Evolutionary conservation across 2,797 vertebrate genomes (phyloP).

Genomic region (Lithobates sylvaticus): DNA sequence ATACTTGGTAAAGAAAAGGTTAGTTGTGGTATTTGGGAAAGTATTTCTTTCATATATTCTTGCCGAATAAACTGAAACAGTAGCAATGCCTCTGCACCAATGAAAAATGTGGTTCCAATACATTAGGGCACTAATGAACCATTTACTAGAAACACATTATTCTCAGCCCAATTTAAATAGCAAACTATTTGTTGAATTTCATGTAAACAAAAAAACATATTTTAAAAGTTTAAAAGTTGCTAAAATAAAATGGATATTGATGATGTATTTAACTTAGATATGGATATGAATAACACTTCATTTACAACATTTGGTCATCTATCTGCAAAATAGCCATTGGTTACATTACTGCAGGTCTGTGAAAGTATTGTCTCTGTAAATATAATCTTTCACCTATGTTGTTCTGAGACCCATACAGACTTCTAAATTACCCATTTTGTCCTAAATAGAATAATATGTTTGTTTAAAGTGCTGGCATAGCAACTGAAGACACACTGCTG

Average conservation of each 20-base stretch:
- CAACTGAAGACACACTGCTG: no score
- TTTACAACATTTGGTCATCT: no score
- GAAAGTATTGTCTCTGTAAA: no score
- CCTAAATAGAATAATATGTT: no score
- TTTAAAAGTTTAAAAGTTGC: neutral
- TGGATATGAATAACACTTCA: no score
- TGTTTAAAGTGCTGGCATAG: no score
- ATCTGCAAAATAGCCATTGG: no score
- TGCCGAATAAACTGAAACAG: conserved; percentile 35
- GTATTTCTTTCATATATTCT: neutral
- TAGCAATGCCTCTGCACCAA: conserved; percentile 20
- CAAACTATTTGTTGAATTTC: conserved; percentile 1
- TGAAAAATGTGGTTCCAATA: conserved; percentile 38
- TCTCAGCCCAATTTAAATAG: conserved; percentile 18
- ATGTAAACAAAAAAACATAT: conserved; percentile 9
- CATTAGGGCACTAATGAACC: conserved; percentile 50
- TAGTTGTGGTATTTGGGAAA: neutral
- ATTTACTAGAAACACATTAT: conserved; percentile 23
- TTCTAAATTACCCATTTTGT: no score
- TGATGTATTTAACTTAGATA: neutral
- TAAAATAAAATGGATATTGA: neutral
- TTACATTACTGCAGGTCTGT: no score
- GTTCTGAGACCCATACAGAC: no score
- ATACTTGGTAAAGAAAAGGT: conserved; percentile 11
- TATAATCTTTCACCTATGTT: no score